Percentiles rank a stretch among this genome's conserved stretches.
Conservation (phyloP, 2,888 invertebrate genomes). For the Amiota mariae region DNA sequence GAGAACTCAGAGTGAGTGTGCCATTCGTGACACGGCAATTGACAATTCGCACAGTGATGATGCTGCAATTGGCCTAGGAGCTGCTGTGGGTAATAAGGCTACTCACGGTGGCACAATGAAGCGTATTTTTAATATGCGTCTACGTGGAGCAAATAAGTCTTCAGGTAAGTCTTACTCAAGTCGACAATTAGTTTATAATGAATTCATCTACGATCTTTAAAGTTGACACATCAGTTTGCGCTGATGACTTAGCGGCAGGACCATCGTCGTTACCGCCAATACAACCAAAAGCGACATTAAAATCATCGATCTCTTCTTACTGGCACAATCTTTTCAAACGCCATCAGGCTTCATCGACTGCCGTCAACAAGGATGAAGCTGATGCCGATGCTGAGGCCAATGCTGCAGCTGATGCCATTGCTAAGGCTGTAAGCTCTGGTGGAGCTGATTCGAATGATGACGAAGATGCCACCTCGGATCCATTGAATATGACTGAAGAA, state of each 20-base stretch:
- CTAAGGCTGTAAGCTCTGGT: not conserved
- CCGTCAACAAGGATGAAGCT: constrained; percentile 9
- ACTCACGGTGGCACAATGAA: not conserved
- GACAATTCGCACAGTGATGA: constrained; percentile 22
- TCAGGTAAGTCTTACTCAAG: constrained; percentile 10
- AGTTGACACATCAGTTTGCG: not conserved
- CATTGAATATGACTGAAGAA: too few species aligned
- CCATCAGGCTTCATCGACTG: constrained; percentile 40
- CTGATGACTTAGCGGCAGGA: not conserved
- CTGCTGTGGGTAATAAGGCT: not conserved
- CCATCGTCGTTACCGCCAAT: constrained; percentile 33
- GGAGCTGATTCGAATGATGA: not conserved
- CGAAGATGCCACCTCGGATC: not conserved
- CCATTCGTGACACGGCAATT: not conserved
- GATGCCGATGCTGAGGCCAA: not conserved
- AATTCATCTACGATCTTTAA: not conserved
- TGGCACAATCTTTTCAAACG: constrained; percentile 66
- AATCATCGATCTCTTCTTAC: constrained; percentile 60
- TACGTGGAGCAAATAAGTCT: constrained; percentile 3
- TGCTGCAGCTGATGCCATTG: not conserved
- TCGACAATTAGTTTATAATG: not conserved
- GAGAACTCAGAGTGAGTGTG: constrained; percentile 34
- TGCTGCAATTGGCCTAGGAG: constrained; percentile 17
- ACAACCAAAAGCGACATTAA: constrained; percentile 51
- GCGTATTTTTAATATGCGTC: constrained; percentile 23